Evolutionary conservation across 2,797 vertebrate genomes (phyloP), one percentile per base, ranked within the genome.

Genomic region (Lacerta agilis): DNA sequence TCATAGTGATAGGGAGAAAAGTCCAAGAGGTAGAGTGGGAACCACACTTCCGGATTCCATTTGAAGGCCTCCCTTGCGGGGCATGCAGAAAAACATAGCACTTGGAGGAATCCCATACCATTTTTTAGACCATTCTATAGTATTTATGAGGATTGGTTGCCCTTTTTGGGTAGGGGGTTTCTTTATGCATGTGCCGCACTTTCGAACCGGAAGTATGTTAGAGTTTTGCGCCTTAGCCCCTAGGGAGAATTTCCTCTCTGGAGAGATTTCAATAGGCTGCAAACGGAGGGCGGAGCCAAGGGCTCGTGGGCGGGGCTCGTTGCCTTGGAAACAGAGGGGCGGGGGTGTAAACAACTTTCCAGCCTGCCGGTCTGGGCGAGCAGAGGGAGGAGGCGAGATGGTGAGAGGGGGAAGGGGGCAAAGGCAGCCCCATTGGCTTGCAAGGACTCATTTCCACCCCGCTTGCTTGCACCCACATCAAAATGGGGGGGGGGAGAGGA

Each of bases 271-370:
- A 66, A 66, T 27, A 27, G 55, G 27, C 1, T 77, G 73, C 7
- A 38, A 36, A 9, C 8, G 20, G 38, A 20, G 36, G 29, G 55
- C 29, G 69, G 49, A 23, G 55, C 38, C 4, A 20, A 33, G 8
- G 5, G 45, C 13, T 2, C 20, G 27, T 27, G 8, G 90, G 55
- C 11, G 79, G 64, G 13, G 58, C 73, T 4, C 23, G 89, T 88
- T 75, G 76, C 64, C 79, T 4, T 0, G 88, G 91, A 58, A 75
- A 89, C 90, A 38, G 15, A 38, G 86, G 45, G 82, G 82, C 61
- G 71, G 23, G 79, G 5, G 0, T 41, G 45, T 85, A 83, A 90
- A 87, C 86, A 84, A 55, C 5, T 78, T 25, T n/a, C 9, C 25
- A 67, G 27, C 9, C 23, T 0, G 5, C 6, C 13, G 38, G 2